These are phyloP conservation scores for Ctenicera cuprea DNA, from an alignment of 2,888 invertebrate species.

Conservation along the genomic window DNA sequence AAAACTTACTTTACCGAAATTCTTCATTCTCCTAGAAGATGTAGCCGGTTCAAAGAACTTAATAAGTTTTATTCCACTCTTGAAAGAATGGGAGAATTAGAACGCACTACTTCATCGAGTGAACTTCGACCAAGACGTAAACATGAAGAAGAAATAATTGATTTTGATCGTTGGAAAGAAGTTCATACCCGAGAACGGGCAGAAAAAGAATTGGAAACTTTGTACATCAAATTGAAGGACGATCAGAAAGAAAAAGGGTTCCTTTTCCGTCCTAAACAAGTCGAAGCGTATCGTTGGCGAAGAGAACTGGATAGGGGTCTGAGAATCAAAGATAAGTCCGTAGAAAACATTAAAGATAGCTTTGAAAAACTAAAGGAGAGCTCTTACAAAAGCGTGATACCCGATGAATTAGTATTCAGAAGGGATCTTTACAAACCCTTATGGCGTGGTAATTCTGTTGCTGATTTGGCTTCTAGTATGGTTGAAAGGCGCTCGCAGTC, in stretches of 20 bases:
- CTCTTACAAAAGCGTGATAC: conserved; percentile 72
- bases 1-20: conserved; percentile 81
- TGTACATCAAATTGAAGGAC: conserved; percentile 85
- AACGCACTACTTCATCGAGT: conserved; percentile 82
- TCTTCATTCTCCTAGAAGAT: conserved; percentile 80
- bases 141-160: conserved; percentile 87
- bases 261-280: conserved; percentile 85
- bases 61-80: conserved; percentile 90
- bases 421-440: conserved; percentile 87
- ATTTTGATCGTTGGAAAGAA: conserved; percentile 91
- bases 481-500: conserved; percentile 77
- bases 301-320: conserved; percentile 85
- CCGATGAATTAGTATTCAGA: conserved; percentile 70
- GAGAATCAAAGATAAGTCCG: conserved; percentile 89
- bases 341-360: conserved; percentile 88
- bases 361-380: conserved; percentile 80
- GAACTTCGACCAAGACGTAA: conserved; percentile 83
- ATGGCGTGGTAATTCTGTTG: conserved; percentile 90
- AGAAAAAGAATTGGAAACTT: conserved; percentile 85
- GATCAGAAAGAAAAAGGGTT: conserved; percentile 91
- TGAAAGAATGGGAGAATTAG: conserved; percentile 89
- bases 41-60: conserved; percentile 88
- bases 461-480: conserved; percentile 85
- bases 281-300: conserved; percentile 85
- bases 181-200: conserved; percentile 87